Evolutionary conservation across 2,888 invertebrate species (phyloP).

Genomic region (Himalopsyche anomala): DNA sequence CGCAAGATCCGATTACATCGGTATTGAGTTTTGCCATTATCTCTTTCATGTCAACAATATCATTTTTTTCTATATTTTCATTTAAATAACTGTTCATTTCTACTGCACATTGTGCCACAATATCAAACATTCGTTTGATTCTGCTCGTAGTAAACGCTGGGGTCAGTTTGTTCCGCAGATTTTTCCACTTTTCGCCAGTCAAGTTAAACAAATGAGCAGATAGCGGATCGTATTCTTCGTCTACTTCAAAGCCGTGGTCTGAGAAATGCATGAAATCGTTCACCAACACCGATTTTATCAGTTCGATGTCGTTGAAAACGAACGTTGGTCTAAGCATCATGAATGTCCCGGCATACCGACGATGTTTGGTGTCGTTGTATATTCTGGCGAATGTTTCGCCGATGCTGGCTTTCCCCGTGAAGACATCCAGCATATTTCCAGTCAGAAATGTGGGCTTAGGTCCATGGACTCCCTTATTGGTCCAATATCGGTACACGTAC

Average conservation of each 20-base stretch:
- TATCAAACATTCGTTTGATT: conserved; percentile 73
- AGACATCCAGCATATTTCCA: conserved; percentile 54
- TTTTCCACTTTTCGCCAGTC: conserved; percentile 72
- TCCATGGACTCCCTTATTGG: conserved; percentile 49
- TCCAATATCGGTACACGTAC: conserved; percentile 57
- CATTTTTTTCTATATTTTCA: conserved; percentile 53
- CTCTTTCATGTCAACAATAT: conserved; percentile 66
- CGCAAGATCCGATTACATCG: conserved; percentile 69
- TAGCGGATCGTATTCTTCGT: conserved; percentile 70
- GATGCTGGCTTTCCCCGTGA: conserved; percentile 47
- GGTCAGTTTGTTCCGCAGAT: conserved; percentile 71
- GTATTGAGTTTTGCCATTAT: conserved; percentile 67
- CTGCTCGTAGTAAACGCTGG: conserved; percentile 75
- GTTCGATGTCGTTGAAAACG: conserved; percentile 67
- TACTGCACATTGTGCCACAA: conserved; percentile 68
- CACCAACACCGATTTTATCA: conserved; percentile 68
- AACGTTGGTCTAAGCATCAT: conserved; percentile 57
- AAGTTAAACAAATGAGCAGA: conserved; percentile 68
- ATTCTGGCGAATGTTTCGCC: conserved; percentile 51
- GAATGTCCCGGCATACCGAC: conserved; percentile 53
- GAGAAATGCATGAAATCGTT: conserved; percentile 70
- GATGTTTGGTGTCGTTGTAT: conserved; percentile 51
- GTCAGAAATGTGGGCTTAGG: conserved; percentile 47
- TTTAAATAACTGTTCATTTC: conserved; percentile 66
- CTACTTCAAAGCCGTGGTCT: conserved; percentile 69